Conservation (phyloP, 1,140 invertebrate genomes). For the Calycopis cecrops region DNA sequence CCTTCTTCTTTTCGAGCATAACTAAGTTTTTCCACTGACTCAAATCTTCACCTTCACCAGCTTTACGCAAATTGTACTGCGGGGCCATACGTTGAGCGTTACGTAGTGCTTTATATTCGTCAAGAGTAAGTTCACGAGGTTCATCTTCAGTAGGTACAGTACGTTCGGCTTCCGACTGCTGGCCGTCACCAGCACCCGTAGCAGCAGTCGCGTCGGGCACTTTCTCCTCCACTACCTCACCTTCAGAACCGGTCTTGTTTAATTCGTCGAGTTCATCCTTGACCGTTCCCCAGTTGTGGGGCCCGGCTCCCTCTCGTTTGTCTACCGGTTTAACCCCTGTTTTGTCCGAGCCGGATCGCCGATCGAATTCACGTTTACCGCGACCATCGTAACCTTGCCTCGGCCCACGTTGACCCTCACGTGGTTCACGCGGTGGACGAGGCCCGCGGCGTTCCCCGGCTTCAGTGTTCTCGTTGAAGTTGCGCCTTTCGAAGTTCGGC, state of each 20-base stretch:
- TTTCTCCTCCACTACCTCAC: constrained; percentile 67
- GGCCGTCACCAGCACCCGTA: constrained; percentile 73
- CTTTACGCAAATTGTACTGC: constrained; percentile 92
- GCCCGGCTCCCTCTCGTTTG: constrained; percentile 94
- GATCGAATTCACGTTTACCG: constrained; percentile 94
- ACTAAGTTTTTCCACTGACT: constrained; percentile 96
- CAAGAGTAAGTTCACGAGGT: constrained; percentile 87
- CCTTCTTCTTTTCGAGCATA: constrained; percentile 87
- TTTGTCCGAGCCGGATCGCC: constrained; percentile 95
- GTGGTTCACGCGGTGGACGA: constrained; percentile 64
- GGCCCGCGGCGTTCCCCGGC: constrained; percentile 68
- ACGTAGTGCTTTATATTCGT: constrained; percentile 91
- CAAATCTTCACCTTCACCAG: constrained; percentile 93
- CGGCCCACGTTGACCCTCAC: constrained; percentile 67
- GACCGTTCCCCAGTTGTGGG: constrained; percentile 96
- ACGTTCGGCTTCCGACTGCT: constrained; percentile 52
- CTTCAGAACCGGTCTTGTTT: constrained; percentile 75
- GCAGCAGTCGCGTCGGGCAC: constrained; percentile 72
- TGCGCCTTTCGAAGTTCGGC: constrained; percentile 72
- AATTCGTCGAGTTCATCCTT: constrained; percentile 91
- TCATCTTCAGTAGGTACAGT: constrained; percentile 81
- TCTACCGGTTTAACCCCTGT: constrained; percentile 95
- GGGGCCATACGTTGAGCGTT: constrained; percentile 84
- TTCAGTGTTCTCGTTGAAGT: constrained; percentile 70
- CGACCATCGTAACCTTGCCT: constrained; percentile 79